Evolutionary conservation across 1,140 invertebrate species (phyloP), one percentile per base, ranked within the genome.

Genomic region (Diprion similis): DNA sequence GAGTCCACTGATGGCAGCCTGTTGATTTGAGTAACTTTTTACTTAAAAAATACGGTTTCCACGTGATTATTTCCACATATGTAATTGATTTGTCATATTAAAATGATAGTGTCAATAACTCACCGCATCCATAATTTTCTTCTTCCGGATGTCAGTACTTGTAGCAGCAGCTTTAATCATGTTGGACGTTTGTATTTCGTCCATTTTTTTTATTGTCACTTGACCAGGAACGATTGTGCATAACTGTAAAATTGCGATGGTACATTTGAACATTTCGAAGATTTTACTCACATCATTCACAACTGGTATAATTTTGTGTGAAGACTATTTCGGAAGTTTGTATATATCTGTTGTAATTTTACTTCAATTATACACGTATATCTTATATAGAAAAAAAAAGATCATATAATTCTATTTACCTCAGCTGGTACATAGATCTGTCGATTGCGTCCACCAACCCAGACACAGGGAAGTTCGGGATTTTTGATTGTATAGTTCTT

Each of bases 161-260:
- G 91, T 93, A 1, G 93, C 93, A 1, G 94, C 90, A 65, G 79
- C 46, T 77, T 37, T 82, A 0, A 95, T 93, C 92, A 95, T 94
- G 0, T 79, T 85, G 0, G 89, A 74, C 0, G 93, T 91, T 83
- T 95, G 93, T 0, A 59, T 75, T 66, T 91, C 90, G 67, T 84
- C 82, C 77, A 92, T 80, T 81, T 90, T 91, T 47, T 82, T 86
- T 66, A 87, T 87, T n/a, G 84, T 79, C 10, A 90, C 86, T 85
- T 95, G 93, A 1, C 91, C 92, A 68, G 84, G 81, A 1, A 89
- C 76, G 11, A 95, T 88, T 6, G 81, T 85, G 64, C 93, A 92
- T 0, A 94, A 82, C 86, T 89, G 37, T 24, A 71, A 68, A 67
- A 71, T 45, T n/a, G 48, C 68, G n/a, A 59, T 59, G 11, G 11